Conservation (phyloP, 2,888 invertebrate species). For the Antheraea yamamai region DNA sequence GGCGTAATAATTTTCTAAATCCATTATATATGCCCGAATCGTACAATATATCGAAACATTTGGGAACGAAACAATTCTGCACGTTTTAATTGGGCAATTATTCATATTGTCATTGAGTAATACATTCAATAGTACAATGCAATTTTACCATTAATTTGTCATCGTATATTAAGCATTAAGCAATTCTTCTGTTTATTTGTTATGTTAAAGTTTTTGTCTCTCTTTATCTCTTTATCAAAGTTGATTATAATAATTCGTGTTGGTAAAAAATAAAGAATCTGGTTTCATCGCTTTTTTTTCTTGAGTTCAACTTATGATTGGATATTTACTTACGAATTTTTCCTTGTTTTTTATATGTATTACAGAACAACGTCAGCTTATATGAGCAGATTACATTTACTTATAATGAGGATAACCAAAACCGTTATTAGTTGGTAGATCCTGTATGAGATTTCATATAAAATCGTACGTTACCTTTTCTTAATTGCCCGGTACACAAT, state of each 20-base stretch:
- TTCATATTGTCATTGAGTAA: neutral
- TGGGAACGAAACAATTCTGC: neutral
- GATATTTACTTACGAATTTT: neutral
- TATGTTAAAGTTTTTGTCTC: neutral
- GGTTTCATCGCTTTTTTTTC: constrained; percentile 17
- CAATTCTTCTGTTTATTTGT: neutral
- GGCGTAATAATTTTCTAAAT: neutral
- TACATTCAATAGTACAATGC: neutral
- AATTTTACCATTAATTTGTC: neutral
- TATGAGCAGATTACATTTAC: neutral
- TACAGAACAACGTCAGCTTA: neutral
- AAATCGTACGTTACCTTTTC: neutral
- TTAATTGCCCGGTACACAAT: neutral
- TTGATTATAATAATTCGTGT: neutral
- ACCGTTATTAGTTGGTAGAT: neutral
- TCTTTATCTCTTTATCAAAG: neutral
- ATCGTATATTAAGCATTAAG: neutral
- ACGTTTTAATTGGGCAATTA: constrained; percentile 1
- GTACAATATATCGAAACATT: neutral
- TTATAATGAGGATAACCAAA: neutral
- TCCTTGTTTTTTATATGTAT: neutral
- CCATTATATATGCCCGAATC: neutral
- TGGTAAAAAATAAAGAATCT: constrained; percentile 22
- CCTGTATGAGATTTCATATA: neutral
- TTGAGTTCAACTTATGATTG: constrained; percentile 12